A percentile compares a stretch with the other conserved stretches of the same genome.
Evolutionary conservation across 2,797 vertebrate species (phyloP).

Genomic region (Ctenopoma multispine): DNA sequence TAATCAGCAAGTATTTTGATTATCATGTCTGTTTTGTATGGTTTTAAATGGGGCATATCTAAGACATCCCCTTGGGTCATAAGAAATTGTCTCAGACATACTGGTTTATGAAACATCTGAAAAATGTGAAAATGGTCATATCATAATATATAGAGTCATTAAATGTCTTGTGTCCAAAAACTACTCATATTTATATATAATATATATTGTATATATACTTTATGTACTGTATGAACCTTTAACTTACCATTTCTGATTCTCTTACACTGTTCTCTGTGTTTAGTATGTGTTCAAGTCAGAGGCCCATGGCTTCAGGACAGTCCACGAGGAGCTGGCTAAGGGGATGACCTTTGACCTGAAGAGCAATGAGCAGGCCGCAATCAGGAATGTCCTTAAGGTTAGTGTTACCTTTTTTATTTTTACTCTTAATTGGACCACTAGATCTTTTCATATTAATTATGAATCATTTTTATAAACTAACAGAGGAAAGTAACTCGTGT

Average conservation of each 20-base stretch:
- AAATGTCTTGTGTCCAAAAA: neutral
- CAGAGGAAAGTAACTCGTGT: neutral
- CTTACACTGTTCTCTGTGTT: slow-evolving; percentile 1
- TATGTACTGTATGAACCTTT: neutral
- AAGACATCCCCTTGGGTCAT: neutral
- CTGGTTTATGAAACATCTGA: neutral
- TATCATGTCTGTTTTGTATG: neutral
- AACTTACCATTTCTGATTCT: neutral
- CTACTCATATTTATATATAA: neutral
- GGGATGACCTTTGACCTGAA: slow-evolving; percentile 93
- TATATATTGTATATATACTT: too few relatives aligned
- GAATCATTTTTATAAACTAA: neutral
- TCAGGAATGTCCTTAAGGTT: slow-evolving; percentile 94
- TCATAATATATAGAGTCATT: neutral
- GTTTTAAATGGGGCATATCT: neutral
- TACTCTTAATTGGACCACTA: neutral
- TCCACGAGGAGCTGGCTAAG: slow-evolving; percentile 95
- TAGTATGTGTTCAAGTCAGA: slow-evolving; percentile 96
- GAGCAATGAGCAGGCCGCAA: slow-evolving; percentile 90
- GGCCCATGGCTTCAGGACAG: slow-evolving; percentile 89
- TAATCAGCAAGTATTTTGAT: neutral
- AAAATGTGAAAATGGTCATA: neutral
- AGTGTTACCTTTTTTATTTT: too few relatives aligned
- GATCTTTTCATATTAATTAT: neutral
- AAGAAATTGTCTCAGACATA: neutral